Percentiles rank a stretch among this genome's conserved stretches.
phyloP scores from a whole-genome alignment of 2,888 invertebrate genomes.

The Mythimna pallens region DNA sequence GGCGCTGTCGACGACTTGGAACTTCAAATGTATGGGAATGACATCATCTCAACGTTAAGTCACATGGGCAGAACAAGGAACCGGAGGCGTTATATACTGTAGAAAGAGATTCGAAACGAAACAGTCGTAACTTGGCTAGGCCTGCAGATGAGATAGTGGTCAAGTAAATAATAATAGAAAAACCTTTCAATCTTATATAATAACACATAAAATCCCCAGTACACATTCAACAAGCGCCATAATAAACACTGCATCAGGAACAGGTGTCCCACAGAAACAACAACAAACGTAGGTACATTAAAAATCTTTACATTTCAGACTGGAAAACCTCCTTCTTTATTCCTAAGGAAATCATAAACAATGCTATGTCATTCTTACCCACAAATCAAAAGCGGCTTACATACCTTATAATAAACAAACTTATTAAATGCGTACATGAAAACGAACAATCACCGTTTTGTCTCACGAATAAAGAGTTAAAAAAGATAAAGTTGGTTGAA shows the following conservation, averaged over 20 bases:
- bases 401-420: constrained; percentile 71
- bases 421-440: neutral
- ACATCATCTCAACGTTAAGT: too few relatives aligned
- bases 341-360: constrained; percentile 85
- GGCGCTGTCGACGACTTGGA: too few relatives aligned
- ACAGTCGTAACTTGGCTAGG: too few relatives aligned
- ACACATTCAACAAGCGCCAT: constrained; percentile 3
- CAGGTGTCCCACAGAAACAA: constrained; percentile 47
- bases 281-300: constrained; percentile 46
- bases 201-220: constrained; percentile 3
- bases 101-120: too few relatives aligned
- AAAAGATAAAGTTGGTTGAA: neutral
- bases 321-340: constrained; percentile 74
- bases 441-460: constrained; percentile 24
- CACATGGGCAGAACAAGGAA: too few relatives aligned
- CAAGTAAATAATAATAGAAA: too few relatives aligned
- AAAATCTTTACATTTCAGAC: constrained; percentile 63
- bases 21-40: too few relatives aligned
- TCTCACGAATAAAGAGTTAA: neutral
- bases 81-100: too few relatives aligned
- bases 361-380: constrained; percentile 79
- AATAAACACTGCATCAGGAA: constrained; percentile 15
- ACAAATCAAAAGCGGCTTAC: constrained; percentile 86
- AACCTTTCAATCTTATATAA: too few relatives aligned
- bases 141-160: too few relatives aligned